These are phyloP conservation scores for Meda fulgida DNA, from an alignment of 2,797 vertebrate genomes.

Conservation along the genomic window DNA sequence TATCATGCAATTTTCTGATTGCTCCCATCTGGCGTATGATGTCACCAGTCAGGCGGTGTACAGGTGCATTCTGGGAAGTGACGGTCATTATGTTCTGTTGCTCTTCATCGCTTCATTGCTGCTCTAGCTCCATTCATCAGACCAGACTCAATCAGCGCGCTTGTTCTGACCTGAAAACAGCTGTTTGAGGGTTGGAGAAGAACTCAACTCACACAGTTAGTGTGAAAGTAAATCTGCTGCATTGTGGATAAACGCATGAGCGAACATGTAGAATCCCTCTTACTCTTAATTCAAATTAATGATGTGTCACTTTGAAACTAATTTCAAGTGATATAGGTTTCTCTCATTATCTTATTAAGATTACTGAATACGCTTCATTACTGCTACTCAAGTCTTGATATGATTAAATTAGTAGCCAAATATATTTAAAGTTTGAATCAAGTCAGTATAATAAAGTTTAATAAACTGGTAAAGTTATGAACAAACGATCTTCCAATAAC, in stretches of 20 bases:
- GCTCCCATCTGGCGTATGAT: conserved; percentile 44
- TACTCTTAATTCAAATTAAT: conserved; percentile 38
- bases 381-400: conserved; percentile 6
- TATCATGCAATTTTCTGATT: conserved; percentile 38
- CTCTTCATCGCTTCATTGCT: conserved; percentile 36
- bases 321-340: conserved; percentile 29
- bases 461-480: background rate
- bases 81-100: conserved; percentile 10
- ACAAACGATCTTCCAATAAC: background rate
- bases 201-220: background rate
- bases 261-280: background rate
- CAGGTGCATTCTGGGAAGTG: conserved; percentile 46
- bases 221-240: background rate
- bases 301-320: conserved; percentile 38
- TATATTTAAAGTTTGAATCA: background rate
- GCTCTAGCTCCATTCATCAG: conserved; percentile 52
- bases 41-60: conserved; percentile 28
- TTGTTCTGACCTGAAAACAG: conserved; percentile 27
- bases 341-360: conserved; percentile 19
- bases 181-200: conserved; percentile 21
- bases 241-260: background rate
- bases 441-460: background rate
- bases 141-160: conserved; percentile 35
- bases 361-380: conserved; percentile 1
- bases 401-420: conserved; percentile 18